Percentiles rank a stretch among this genome's conserved stretches.
These are phyloP conservation scores for Eulemur mongoz DNA, from an alignment of 2,797 vertebrate genomes.

Conservation along the genomic window DNA sequence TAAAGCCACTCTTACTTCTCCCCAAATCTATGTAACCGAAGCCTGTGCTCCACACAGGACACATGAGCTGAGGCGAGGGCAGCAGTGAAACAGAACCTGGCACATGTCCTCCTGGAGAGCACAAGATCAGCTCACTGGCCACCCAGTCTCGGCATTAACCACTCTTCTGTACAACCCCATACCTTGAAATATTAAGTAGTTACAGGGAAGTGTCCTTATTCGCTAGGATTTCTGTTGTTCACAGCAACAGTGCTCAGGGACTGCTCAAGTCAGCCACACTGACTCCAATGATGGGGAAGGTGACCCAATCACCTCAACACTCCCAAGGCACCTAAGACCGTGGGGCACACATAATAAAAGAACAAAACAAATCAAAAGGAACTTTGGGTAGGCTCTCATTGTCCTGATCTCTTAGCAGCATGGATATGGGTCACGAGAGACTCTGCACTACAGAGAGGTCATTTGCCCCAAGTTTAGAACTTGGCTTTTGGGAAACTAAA, in stretches of 20 bases:
- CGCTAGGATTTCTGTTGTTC: neutral
- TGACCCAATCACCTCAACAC: neutral
- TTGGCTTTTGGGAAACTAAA: neutral
- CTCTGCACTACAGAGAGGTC: neutral
- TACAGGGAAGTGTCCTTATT: neutral
- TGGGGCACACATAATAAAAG: neutral
- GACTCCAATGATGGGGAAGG: neutral
- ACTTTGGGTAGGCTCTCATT: neutral
- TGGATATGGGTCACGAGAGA: neutral
- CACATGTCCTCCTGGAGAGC: neutral
- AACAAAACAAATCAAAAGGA: neutral
- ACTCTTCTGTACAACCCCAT: neutral
- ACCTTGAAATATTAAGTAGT: neutral
- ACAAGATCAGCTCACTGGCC: neutral
- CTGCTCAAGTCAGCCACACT: neutral
- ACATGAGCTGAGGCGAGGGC: neutral
- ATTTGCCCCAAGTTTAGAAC: neutral
- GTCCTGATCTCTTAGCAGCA: neutral
- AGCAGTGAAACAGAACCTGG: neutral
- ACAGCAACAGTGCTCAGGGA: neutral
- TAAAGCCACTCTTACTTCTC: neutral
- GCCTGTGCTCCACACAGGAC: neutral
- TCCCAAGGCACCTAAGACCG: neutral
- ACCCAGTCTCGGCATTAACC: neutral
- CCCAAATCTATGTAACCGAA: neutral